Percentiles rank a stretch among this genome's conserved stretches.
Conservation (phyloP, 2,113 vertebrate genomes). For the Apteryx mantelli region DNA sequence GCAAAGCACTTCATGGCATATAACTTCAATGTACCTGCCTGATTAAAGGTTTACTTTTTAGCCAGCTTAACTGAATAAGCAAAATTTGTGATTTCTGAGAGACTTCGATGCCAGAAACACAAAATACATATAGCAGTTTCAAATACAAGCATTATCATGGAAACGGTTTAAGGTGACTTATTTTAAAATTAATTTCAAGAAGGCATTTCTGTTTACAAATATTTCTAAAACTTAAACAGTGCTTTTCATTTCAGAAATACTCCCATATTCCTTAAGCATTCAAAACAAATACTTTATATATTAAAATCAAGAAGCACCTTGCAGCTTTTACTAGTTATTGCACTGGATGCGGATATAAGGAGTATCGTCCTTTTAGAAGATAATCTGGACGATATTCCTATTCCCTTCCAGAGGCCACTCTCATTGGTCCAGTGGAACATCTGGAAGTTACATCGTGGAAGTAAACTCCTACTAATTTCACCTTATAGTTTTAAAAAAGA, state of each 20-base stretch:
- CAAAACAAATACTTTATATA: background rate
- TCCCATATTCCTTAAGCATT: background rate
- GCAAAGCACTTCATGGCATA: background rate
- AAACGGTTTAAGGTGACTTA: background rate
- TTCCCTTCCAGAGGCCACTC: background rate
- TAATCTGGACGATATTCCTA: background rate
- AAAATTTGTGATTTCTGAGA: background rate
- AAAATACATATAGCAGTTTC: background rate
- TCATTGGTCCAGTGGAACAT: background rate
- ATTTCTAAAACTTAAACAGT: background rate
- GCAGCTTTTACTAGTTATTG: rapidly evolving
- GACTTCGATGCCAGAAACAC: background rate
- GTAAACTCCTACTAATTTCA: background rate
- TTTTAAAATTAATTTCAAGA: background rate
- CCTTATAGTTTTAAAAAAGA: background rate
- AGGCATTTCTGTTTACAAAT: background rate
- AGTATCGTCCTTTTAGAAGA: background rate
- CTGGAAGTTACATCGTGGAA: background rate
- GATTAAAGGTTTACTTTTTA: background rate
- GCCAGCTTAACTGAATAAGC: background rate
- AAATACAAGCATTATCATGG: background rate
- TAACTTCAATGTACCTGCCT: background rate
- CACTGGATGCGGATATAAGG: background rate
- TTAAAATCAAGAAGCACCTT: background rate
- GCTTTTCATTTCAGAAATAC: background rate